Conservation (phyloP, 2,888 invertebrate genomes). For the Pheosia tremula region DNA sequence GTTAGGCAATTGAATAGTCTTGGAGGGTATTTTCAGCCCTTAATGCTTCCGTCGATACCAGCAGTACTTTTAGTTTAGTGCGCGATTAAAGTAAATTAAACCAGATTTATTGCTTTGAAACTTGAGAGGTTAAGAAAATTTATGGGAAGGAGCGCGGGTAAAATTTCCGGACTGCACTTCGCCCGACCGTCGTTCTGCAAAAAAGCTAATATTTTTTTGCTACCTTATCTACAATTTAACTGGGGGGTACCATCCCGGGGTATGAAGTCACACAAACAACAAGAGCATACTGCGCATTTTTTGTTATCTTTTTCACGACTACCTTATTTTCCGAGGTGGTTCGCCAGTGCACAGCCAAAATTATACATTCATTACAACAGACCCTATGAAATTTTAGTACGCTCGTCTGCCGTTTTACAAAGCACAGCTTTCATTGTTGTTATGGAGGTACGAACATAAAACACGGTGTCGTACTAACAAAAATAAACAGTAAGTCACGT, state of each 20-base stretch:
- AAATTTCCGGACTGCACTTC: slow-evolving; percentile 3
- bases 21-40: neutral
- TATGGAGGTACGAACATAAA: slow-evolving; percentile 47
- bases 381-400: slow-evolving; percentile 38
- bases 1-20: neutral
- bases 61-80: neutral
- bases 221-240: slow-evolving; percentile 24
- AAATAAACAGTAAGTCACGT: slow-evolving; percentile 55
- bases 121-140: slow-evolving; percentile 21
- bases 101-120: slow-evolving; percentile 12
- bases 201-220: slow-evolving; percentile 16
- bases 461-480: slow-evolving; percentile 47
- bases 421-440: slow-evolving; percentile 40
- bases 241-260: slow-evolving; percentile 9
- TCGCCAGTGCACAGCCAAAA: slow-evolving; percentile 34
- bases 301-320: slow-evolving; percentile 38
- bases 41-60: neutral
- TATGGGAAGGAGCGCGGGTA: slow-evolving; percentile 9
- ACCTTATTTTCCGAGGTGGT: slow-evolving; percentile 22
- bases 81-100: neutral
- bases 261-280: slow-evolving; percentile 31
- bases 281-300: slow-evolving; percentile 32
- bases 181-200: neutral
- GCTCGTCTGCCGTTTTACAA: slow-evolving; percentile 35
- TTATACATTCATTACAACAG: slow-evolving; percentile 41